These are phyloP conservation scores for Drosophila vallismaia DNA, from an alignment of 2,888 invertebrate genomes.

Conservation along the genomic window DNA sequence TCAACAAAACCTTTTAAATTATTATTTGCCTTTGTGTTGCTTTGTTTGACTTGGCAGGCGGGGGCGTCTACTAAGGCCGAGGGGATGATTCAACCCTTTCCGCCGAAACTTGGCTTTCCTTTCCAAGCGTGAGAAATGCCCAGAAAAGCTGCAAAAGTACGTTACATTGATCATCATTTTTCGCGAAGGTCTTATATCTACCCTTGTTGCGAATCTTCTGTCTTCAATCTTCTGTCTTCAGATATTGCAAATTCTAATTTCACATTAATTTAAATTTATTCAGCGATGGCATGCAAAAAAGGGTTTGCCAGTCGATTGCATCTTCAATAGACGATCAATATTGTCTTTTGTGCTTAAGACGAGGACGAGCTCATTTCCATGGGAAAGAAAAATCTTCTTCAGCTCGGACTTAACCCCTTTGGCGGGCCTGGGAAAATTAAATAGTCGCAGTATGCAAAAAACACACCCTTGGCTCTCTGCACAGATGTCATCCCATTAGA, in stretches of 20 bases:
- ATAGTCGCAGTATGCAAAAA: conserved; percentile 72
- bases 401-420: conserved; percentile 54
- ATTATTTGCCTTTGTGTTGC: conserved; percentile 77
- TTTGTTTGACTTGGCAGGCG: conserved; percentile 71
- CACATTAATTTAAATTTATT: conserved; percentile 78
- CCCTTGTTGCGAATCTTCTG: conserved; percentile 10
- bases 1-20: conserved; percentile 79
- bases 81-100: conserved; percentile 61
- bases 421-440: conserved; percentile 77
- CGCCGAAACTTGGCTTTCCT: conserved; percentile 18
- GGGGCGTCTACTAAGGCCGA: conserved; percentile 27
- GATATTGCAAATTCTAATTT: conserved; percentile 62
- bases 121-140: conserved; percentile 60
- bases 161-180: conserved; percentile 21
- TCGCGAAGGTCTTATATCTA: conserved; percentile 17
- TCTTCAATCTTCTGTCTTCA: conserved; percentile 1
- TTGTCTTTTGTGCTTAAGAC: conserved; percentile 76
- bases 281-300: conserved; percentile 72
- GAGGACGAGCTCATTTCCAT: conserved; percentile 70
- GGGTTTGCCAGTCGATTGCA: conserved; percentile 77
- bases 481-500: conserved; percentile 78
- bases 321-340: conserved; percentile 80
- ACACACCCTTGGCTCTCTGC: conserved; percentile 41
- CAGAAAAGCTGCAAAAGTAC: conserved; percentile 26
- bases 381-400: conserved; percentile 77